Evolutionary conservation across 2,113 vertebrate species (phyloP), one percentile per base, ranked within the genome.

Genomic region (Pachycephala philippinensis): DNA sequence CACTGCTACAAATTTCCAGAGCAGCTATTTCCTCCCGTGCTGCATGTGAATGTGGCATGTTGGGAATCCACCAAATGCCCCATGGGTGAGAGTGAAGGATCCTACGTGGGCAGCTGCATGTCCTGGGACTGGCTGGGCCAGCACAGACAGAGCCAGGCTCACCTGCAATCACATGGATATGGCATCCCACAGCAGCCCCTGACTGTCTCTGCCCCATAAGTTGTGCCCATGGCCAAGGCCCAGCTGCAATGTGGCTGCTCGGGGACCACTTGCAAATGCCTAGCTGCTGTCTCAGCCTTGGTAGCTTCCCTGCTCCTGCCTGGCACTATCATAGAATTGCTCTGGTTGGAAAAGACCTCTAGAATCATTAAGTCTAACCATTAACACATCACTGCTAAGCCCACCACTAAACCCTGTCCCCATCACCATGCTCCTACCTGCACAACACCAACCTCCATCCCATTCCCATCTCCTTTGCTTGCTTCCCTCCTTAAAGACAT

Each of bases 21-120:
- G 70, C 94, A 93, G 96, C 92, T 79, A 87, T 96, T 96, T 94
- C 84, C 75, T 84, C 94, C 90, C 18, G 4, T 71, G 93, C 76
- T 26, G 33, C 87, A 56, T 17, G 65, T 1, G 42, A 86, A 47
- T 0, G 2, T 19, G 8, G 75, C 2, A 1, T 77, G 95, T 28
- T 70, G 56, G 39, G 84, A 91, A 90, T 37, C 84, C 76, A 93
- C 76, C 89, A 87, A 93, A 80, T 2, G 4, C 28, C 84, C 83
- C 4, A 1, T 30, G 49, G 65, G 22, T 24, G 3, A 11, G 26
- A 30, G 53, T 16, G 60, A 44, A 19, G 84, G 35, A 7, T 27
- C 65, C 64, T 79, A 10, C 2, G 6, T 1, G 7, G 66, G 56
- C 71, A 89, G 66, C 61, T 71, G 74, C 59, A 59, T 2, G 4